Percentiles rank a stretch among this genome's conserved stretches.
These are phyloP conservation scores for Conopomorpha cramerella DNA, from an alignment of 1,140 invertebrate species.

Conservation along the genomic window DNA sequence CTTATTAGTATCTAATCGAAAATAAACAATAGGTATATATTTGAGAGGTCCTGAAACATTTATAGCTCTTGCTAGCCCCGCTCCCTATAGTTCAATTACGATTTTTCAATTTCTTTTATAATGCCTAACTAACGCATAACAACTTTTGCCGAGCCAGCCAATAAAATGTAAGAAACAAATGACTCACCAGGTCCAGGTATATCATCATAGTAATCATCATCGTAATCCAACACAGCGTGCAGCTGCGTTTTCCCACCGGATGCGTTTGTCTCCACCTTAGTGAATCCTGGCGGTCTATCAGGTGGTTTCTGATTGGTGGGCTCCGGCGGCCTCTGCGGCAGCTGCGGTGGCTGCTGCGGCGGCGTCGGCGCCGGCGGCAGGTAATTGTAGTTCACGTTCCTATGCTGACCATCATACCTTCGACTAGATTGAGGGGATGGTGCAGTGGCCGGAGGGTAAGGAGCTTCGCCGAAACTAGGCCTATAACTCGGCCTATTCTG, in stretches of 20 bases:
- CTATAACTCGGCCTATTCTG: constrained; percentile 20
- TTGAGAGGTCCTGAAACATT: too few species aligned
- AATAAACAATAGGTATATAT: too few species aligned
- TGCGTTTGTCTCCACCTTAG: constrained; percentile 57
- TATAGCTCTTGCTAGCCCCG: too few species aligned
- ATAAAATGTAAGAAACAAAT: too few species aligned
- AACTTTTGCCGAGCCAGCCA: too few species aligned
- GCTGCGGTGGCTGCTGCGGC: constrained; percentile 14
- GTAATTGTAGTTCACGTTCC: constrained; percentile 35
- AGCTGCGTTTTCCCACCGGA: constrained; percentile 66
- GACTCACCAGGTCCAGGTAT: constrained; percentile 29
- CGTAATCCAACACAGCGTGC: constrained; percentile 73
- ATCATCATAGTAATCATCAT: constrained; percentile 64
- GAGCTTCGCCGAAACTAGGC: constrained; percentile 30
- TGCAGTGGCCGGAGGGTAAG: constrained; percentile 30
- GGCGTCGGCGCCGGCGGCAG: constrained; percentile 15
- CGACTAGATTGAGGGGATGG: constrained; percentile 38
- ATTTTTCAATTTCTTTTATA: too few species aligned
- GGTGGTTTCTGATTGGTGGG: constrained; percentile 14
- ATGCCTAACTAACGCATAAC: too few species aligned
- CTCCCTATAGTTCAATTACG: too few species aligned
- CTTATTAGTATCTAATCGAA: too few species aligned
- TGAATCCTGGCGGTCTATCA: constrained; percentile 53
- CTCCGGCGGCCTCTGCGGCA: constrained; percentile 4
- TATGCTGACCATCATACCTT: constrained; percentile 36